Evolutionary conservation across 2,888 invertebrate genomes (phyloP), one percentile per base, ranked within the genome.

Genomic region (Agriopis aurantiaria): DNA sequence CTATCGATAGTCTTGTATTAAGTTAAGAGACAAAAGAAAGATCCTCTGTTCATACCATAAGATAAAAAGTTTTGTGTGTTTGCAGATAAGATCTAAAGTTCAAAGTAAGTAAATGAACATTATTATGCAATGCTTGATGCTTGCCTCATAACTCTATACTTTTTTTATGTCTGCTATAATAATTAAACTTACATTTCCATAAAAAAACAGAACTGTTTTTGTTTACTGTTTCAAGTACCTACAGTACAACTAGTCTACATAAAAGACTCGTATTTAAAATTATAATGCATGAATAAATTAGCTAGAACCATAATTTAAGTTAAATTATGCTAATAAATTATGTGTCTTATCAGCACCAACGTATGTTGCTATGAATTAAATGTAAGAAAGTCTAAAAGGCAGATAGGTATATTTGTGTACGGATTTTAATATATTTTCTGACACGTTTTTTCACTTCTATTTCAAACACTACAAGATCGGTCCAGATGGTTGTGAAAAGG

Each of bases 31-130:
- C 11, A 14, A 46, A 66, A 55, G 46, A 41, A 17, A 43, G n/a
- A 23, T 55, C 41, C 56, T 55, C 40, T 9, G 49, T 14, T 23
- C 51, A 40, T 10, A 55, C 55, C 40, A 1, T 33, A 33, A 33
- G 33, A 33, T 33, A 33, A 58, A 65, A 40, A 55, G 49, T 57
- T 72, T 76, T 69, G 70, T 75, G 52, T 45, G 45, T 63, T 59
- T 53, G 46, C 6, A 58, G 63, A 58, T 64, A 69, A 62, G 61
- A 45, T n/a, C 65, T 46, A 70, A 78, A 75, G 74, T 78, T 77
- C 75, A 78, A 73, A 69, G 81, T 80, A 80, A 81, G 80, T 80
- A 69, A 46, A 63, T 23, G 40, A 33, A 56, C n/a, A 60, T 58
- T 72, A 65, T 75, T 76, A 77, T 68, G 45, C 77, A 78, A 78